These are phyloP conservation scores for Stomorhina lunata DNA, from an alignment of 2,888 invertebrate genomes.

Conservation along the genomic window DNA sequence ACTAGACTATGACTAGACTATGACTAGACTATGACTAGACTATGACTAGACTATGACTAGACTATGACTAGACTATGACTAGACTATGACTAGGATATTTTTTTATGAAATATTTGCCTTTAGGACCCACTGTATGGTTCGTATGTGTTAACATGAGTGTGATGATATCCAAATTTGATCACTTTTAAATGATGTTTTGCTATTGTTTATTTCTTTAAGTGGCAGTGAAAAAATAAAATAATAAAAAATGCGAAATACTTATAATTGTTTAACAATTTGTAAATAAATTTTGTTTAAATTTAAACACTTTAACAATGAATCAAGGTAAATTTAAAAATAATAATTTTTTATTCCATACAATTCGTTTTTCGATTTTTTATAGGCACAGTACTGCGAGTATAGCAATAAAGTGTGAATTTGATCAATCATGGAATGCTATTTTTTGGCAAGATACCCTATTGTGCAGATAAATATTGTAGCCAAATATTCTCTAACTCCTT, in stretches of 20 bases:
- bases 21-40: too few relatives aligned
- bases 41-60: too few relatives aligned
- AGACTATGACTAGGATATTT: too few relatives aligned
- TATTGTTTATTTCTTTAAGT: neutral
- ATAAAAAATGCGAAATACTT: conserved; percentile 5
- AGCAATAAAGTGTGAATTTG: neutral
- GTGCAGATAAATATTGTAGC: too few relatives aligned
- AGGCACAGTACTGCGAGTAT: neutral
- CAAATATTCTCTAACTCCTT: too few relatives aligned
- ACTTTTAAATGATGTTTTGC: conserved; percentile 10
- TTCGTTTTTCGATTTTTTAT: neutral
- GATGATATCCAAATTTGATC: conserved; percentile 5
- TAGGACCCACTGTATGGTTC: neutral
- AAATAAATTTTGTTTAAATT: conserved; percentile 21
- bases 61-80: too few relatives aligned
- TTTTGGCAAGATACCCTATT: too few relatives aligned
- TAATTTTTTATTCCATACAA: neutral
- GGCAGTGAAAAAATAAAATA: neutral
- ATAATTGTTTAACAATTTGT: conserved; percentile 12
- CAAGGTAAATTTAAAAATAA: conserved; percentile 46
- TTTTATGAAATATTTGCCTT: too few relatives aligned
- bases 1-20: too few relatives aligned
- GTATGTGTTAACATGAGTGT: neutral
- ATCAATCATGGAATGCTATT: too few relatives aligned
- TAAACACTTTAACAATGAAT: conserved; percentile 53